Percentiles rank a stretch among this genome's conserved stretches.
These are phyloP conservation scores for Euproctis similis DNA, from an alignment of 2,888 invertebrate species.

Conservation along the genomic window DNA sequence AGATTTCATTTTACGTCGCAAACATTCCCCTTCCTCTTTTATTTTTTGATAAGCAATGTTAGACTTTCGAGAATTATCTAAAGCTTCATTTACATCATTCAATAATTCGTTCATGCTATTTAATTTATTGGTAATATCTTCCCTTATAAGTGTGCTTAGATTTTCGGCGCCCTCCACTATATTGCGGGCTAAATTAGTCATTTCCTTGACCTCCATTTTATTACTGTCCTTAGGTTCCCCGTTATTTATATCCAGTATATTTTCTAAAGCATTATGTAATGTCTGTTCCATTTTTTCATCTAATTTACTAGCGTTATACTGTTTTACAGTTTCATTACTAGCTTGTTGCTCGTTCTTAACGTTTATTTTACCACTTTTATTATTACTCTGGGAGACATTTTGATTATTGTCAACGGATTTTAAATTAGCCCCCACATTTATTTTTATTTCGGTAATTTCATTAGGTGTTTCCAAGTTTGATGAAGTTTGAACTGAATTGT, in stretches of 20 bases:
- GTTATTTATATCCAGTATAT: constrained; percentile 40
- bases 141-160: constrained; percentile 55
- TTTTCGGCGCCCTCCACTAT: constrained; percentile 66
- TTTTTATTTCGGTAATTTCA: neutral
- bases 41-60: constrained; percentile 54
- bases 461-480: too few relatives aligned
- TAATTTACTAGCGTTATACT: constrained; percentile 24
- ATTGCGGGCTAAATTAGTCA: constrained; percentile 55
- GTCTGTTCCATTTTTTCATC: constrained; percentile 49
- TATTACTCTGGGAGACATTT: neutral
- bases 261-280: constrained; percentile 42
- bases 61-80: constrained; percentile 60
- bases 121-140: constrained; percentile 67
- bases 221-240: constrained; percentile 42
- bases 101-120: constrained; percentile 67
- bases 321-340: constrained; percentile 3
- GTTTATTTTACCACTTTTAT: constrained; percentile 2
- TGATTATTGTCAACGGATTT: too few relatives aligned
- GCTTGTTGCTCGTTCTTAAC: neutral
- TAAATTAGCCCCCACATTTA: neutral
- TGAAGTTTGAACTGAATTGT: constrained; percentile 15
- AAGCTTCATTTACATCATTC: constrained; percentile 60
- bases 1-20: constrained; percentile 15
- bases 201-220: constrained; percentile 54
- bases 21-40: constrained; percentile 38